Base-by-base conservation (phyloP, 2,797 vertebrate genomes). In the Hypotaenidia okinawae region DNA sequence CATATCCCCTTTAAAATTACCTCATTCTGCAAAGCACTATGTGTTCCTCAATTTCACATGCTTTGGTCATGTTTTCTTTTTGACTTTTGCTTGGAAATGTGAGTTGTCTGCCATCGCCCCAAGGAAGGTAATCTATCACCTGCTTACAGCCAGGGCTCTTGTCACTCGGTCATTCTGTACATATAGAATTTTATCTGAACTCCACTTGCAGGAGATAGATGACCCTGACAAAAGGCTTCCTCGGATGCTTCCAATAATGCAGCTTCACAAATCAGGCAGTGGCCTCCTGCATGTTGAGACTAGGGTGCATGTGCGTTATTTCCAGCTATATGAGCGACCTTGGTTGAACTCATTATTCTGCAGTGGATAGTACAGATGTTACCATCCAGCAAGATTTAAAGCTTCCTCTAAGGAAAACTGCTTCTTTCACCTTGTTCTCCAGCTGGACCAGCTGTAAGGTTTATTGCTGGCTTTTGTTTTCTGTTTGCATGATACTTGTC, bases 291-390 rank as follows among this genome's bases (percentile, higher is more conserved):
- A 22, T 30, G 67, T 59, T 59, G 23, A 75, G 61, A 41, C 13
- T 13, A 52, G 68, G 83, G 52, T 84, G 23, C 51, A 57, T 86
- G 90, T 93, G 91, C 1, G 0, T 87, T 90, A 73, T 94, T 95
- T 86, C 92, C 87, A 94, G 79, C 84, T 47, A 76, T 49, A 41
- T 76, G 80, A 88, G 77, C 16, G 72, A 90, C 84, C 97, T 96
- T 91, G 95, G 75, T 47, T 95, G 95, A 96, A 93, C 95, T 96
- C 96, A 95, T 96, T 97, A 94, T 85, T 86, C 92, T 91, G 85
- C 70, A 78, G 55, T 54, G 66, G 57, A 25, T 58, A 54, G 84
- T 93, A 90, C 90, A 94, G 95, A 95, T 93, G 92, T 92, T 94
- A 87, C 87, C 83, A 57, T 57, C 90, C 76, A 3, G 0, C 49